Base-by-base conservation (phyloP, 2,113 vertebrate genomes). In the Chionomys nivalis region DNA sequence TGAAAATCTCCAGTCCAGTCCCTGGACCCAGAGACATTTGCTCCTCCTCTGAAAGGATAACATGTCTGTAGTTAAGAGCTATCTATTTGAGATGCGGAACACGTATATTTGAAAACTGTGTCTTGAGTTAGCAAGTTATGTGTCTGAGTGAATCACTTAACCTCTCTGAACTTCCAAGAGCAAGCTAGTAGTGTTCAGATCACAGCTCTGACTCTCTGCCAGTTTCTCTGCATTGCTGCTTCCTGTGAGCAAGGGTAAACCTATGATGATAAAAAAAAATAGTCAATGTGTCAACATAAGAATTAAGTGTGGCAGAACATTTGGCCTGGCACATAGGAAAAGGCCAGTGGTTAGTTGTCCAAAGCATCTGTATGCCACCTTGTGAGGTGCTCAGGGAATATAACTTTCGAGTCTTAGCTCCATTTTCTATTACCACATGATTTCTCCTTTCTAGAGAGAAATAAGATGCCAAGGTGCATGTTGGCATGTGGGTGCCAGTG, bases 401-500 rank as follows among this genome's bases (percentile, higher is more conserved):
- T 4, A 36, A 58, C 47, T n/a, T 92, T 90, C 82, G 26, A 23
- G 42, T 47, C 49, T 85, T 68, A 85, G 39, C 39, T 92, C 26
- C 85, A 39, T 36, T 23, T 7, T 92, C 26, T 85, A 39, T 28
- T 26, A 5, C 28, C 61, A 7, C 7, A 31, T 2, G 8, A 44
- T 49, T 92, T 42, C n/a, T 83, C 79, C 21, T 90, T 68, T 94
- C 63, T 55, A 86, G 36, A 96, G 61, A 75, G 61, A 95, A 96
- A 13, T 6, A 58, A n/a, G 5, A 68, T 23, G 19, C 63, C 75
- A 73, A 91, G 61, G 85, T 96, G 7, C 14, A 6, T 78, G 66
- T 21, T 52, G 39, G 2, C 66, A 28, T 19, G 61, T 44, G 10
- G 5, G 8, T 90, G 55, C 17, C 2, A 52, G 42, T 47, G 9